Evolutionary conservation across 2,113 vertebrate genomes (phyloP).

Genomic region (Halichoerus grypus): DNA sequence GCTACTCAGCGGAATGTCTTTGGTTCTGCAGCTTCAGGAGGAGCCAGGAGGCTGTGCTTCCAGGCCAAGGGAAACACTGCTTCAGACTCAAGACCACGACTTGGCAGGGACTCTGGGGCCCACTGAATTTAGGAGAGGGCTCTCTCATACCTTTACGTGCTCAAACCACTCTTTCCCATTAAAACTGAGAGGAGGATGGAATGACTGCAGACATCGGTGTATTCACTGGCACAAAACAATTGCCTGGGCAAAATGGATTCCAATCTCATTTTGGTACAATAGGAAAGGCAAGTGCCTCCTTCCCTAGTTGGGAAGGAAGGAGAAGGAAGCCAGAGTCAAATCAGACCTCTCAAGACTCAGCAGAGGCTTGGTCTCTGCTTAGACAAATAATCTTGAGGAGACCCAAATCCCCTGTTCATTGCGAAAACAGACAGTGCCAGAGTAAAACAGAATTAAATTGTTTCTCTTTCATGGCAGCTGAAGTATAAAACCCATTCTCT

Average conservation of each 20-base stretch:
- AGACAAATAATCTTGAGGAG: constrained; percentile 88
- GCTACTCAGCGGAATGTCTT: constrained; percentile 84
- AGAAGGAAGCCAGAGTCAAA: constrained; percentile 81
- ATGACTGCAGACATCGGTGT: constrained; percentile 44
- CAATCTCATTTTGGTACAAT: constrained; percentile 38
- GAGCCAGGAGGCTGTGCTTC: constrained; percentile 84
- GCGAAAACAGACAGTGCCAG: constrained; percentile 85
- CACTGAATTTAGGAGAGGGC: constrained; percentile 69
- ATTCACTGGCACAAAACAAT: background rate
- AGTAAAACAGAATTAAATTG: constrained; percentile 85
- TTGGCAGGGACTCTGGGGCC: constrained; percentile 80
- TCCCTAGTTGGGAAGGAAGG: constrained; percentile 78
- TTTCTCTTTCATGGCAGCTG: constrained; percentile 88
- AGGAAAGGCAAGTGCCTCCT: constrained; percentile 78
- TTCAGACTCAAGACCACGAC: constrained; percentile 80
- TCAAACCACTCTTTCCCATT: constrained; percentile 10
- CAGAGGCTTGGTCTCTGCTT: constrained; percentile 83
- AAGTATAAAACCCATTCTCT: constrained; percentile 87
- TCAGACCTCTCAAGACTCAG: constrained; percentile 82
- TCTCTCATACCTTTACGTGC: constrained; percentile 32
- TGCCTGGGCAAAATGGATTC: constrained; percentile 54
- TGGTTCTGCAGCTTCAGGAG: constrained; percentile 78
- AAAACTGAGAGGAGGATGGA: background rate
- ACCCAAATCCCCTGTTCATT: constrained; percentile 78
- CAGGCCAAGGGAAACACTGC: constrained; percentile 88